Evolutionary conservation across 2,113 vertebrate genomes (phyloP), one percentile per base, ranked within the genome.

Genomic region (Muntiacus muntjak): DNA sequence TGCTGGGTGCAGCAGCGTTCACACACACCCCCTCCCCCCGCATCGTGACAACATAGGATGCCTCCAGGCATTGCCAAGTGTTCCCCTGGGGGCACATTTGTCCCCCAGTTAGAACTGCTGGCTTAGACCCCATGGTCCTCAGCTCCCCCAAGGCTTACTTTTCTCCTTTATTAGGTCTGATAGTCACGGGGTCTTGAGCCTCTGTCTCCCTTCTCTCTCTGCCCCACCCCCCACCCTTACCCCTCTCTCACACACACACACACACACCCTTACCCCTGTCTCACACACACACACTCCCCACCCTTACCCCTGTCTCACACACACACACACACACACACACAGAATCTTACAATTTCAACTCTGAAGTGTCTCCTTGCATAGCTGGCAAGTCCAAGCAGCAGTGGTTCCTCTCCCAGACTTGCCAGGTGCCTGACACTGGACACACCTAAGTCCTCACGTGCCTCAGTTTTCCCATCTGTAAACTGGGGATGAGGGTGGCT

Each of bases 31-130:
- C 57, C 54, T 11, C 43, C 17, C 25, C 0, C 15, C 6, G 43
- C 43, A 1, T 12, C 0, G 7, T 14, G n/a, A 30, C 17, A 17
- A 6, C 54, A 3, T 7, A n/a, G 45, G 30, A 14, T 36, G 25
- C 33, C 36, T 57, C 23, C 45, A 21, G 54, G 21, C 74, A 25
- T 2, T 30, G n/a, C n/a, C 40, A 6, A 0, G 21, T 16, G 64
- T 23, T 8, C 7, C n/a, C 25, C 3, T 2, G 40, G 40, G 81
- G 52, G 14, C 89, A 19, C 33, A 6, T 2, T 0, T 33, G 36
- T n/a, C 50, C n/a, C n/a, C 0, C n/a, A 40, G 1, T 33, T 52
- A 85, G 91, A 79, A 30, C 30, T 7, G 10, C 74, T 52, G 58
- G 36, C 52, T 76, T 7, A 64, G 58, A 81, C 25, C 47, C 7